Evolutionary conservation across 2,113 vertebrate genomes (phyloP).

Genomic region (Glaucidium brasilianum): DNA sequence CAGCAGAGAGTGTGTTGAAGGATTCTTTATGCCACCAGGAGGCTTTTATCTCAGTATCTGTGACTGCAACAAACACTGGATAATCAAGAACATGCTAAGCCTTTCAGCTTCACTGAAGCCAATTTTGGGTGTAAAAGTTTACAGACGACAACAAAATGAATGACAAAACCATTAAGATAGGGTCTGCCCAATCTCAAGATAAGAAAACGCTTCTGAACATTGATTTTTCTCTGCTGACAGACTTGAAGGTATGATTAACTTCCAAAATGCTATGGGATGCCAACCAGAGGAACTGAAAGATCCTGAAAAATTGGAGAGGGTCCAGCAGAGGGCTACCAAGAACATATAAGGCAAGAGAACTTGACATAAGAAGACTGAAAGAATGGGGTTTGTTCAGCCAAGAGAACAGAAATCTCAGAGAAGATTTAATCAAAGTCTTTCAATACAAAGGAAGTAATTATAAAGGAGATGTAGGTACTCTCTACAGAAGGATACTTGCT

Average conservation of each 20-base stretch:
- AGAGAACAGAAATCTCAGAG: neutral
- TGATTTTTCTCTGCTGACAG: neutral
- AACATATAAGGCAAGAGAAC: neutral
- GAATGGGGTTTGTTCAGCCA: neutral
- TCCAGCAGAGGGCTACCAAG: neutral
- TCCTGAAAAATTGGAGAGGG: neutral
- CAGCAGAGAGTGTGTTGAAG: neutral
- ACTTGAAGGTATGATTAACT: neutral
- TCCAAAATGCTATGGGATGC: neutral
- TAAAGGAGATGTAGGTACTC: neutral
- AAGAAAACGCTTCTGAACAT: neutral
- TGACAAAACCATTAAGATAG: neutral
- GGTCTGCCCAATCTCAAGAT: neutral
- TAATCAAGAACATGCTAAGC: neutral
- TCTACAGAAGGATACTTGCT: neutral
- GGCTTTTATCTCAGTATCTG: neutral
- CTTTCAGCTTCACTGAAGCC: neutral
- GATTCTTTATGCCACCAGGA: neutral
- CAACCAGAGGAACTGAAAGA: neutral
- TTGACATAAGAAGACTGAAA: neutral
- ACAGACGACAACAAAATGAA: neutral
- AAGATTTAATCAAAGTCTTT: neutral
- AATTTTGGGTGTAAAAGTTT: neutral
- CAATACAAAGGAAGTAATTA: neutral
- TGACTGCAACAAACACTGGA: neutral